phyloP scores from a whole-genome alignment of 2,113 vertebrate species.

The Agapornis roseicollis region DNA sequence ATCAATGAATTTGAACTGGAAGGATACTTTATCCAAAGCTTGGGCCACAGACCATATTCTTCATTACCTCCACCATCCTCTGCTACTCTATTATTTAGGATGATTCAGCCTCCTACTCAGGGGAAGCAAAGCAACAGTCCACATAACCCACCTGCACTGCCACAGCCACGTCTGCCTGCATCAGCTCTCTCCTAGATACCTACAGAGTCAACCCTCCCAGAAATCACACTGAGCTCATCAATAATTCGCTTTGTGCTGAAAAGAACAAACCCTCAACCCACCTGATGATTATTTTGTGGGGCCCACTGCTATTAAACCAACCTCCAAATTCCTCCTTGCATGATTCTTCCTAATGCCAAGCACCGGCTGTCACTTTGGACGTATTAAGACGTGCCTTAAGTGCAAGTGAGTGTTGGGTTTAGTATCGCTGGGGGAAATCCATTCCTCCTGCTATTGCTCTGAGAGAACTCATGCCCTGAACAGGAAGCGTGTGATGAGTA shows the following conservation, averaged over 20 bases:
- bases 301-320: not conserved
- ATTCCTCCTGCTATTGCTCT: not conserved
- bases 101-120: not conserved
- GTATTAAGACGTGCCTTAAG: fast-evolving
- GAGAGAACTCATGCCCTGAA: not conserved
- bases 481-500: not conserved
- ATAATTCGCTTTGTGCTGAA: not conserved
- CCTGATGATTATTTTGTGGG: not conserved
- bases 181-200: not conserved
- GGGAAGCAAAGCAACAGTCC: not conserved
- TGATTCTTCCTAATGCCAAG: not conserved
- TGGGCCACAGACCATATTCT: not conserved
- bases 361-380: not conserved
- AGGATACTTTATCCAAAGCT: not conserved
- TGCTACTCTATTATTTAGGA: not conserved
- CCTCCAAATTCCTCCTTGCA: not conserved
- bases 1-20: not conserved
- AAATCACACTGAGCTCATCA: not conserved
- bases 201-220: not conserved
- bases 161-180: not conserved
- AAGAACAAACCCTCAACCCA: not conserved
- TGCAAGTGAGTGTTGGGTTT: fast-evolving
- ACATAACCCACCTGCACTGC: not conserved
- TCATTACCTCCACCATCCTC: not conserved
- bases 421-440: not conserved